Evolutionary conservation across 1,140 invertebrate species (phyloP), one percentile per base, ranked within the genome.

Genomic region (Aphelenchoides besseyi): DNA sequence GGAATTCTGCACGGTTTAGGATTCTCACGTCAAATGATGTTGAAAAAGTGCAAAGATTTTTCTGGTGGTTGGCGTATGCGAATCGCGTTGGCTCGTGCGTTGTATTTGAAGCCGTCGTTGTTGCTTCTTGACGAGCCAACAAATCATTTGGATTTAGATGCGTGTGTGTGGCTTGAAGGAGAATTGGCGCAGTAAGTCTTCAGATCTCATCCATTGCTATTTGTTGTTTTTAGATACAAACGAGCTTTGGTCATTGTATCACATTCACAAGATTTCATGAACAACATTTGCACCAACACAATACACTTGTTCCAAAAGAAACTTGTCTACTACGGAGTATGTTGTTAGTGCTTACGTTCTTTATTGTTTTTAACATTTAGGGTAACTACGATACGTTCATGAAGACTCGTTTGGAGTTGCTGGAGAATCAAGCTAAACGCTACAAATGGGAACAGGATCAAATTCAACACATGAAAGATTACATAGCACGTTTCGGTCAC

Each of bases 401-500:
- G 2, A 89, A 91, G 74, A 97, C 94, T 1, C 88, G 95, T 70
- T 88, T 92, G 88, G 97, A 99, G 86, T 87, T 97, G 73, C 87
- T 97, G 67, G 96, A 98, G 86, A 98, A 98, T 87, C 96, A 99
- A 87, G 93, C 92, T 88, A 99, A 99, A 85, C 92, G 95, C 77
- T 99, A 98, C 85, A 94, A 97, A 79, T 98, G 95, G 96, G 95
- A 99, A 86, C 97, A 99, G 85, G 94, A 97, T 87, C 95, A 99
- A 87, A 98, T 99, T 64, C 89, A 93, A 70, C 92, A 98, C 82
- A 99, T 99, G 96, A 98, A 98, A 89, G 97, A 98, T 85, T 99
- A 98, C 85, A 97, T 99, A 77, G 97, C 96, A 0, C 87, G 96
- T 64, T 99, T 98, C 87, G 97, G 97, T 89, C 96, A 99, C 85